Percentiles rank a stretch among this genome's conserved stretches.
phyloP scores from a whole-genome alignment of 2,888 invertebrate species.

The Pseudococcus jackbeardsleyi region DNA sequence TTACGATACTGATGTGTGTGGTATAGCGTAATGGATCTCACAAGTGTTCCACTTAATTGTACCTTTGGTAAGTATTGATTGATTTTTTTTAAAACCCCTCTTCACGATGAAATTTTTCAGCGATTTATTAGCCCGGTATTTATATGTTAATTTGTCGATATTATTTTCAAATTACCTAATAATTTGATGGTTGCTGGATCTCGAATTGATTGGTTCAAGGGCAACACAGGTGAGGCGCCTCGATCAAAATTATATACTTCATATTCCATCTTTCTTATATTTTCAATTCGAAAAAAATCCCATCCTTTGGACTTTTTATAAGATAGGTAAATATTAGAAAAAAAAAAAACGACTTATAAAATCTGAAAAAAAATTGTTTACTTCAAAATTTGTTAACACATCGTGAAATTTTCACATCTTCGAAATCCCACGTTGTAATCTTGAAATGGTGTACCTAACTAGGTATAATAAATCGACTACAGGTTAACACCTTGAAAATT shows the following conservation, averaged over 20 bases:
- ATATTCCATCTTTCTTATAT: no score
- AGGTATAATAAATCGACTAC: no score
- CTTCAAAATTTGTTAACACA: no score
- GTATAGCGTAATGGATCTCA: not conserved
- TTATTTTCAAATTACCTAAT: not conserved
- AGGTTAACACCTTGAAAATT: no score
- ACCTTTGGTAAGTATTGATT: constrained; percentile 12
- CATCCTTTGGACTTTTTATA: no score
- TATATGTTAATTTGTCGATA: constrained; percentile 17
- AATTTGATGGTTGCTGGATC: not conserved
- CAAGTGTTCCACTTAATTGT: not conserved
- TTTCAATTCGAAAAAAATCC: no score
- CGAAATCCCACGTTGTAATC: no score
- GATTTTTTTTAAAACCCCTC: not conserved
- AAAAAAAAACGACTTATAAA: no score
- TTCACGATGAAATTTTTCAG: not conserved
- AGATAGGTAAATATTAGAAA: no score
- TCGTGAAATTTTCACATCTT: no score
- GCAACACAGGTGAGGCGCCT: not conserved
- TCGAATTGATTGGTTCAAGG: not conserved
- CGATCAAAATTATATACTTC: not conserved
- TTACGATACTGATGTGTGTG: not conserved
- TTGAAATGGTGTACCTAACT: no score
- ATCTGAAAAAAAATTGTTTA: no score
- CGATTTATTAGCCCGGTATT: not conserved